Conservation (phyloP, 2,888 invertebrate species). For the Acleris holmiana region DNA sequence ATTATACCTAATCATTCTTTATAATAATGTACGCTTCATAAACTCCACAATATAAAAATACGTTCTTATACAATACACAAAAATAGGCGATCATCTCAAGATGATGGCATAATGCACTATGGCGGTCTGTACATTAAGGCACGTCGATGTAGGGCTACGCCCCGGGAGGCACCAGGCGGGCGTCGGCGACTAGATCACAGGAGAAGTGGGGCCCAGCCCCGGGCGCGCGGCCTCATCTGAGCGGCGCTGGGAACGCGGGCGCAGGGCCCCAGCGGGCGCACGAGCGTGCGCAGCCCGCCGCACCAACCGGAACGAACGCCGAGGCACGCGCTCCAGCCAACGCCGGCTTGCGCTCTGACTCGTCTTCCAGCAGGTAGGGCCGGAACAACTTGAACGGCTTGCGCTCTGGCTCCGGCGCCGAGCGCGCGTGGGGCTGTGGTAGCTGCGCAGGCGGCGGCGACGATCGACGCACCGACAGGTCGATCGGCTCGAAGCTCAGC, state of each 20-base stretch:
- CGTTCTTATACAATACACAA: conserved; percentile 78
- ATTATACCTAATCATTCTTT: conserved; percentile 65
- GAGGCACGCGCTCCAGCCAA: conserved; percentile 74
- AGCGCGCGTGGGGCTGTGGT: conserved; percentile 51
- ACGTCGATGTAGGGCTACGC: conserved; percentile 80
- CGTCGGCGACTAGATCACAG: conserved; percentile 83
- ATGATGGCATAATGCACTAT: conserved; percentile 81
- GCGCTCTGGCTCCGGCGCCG: conserved; percentile 62
- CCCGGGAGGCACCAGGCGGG: conserved; percentile 80
- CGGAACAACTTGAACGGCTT: conserved; percentile 91
- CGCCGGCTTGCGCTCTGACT: conserved; percentile 77
- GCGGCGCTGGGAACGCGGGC: conserved; percentile 81
- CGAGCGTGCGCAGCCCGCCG: conserved; percentile 73
- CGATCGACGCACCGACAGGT: conserved; percentile 66
- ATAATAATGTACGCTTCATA: conserved; percentile 79
- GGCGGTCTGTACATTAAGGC: conserved; percentile 81
- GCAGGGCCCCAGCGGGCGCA: conserved; percentile 81
- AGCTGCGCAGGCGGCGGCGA: conserved; percentile 68
- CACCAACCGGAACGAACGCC: conserved; percentile 78
- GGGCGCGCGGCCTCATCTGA: conserved; percentile 73
- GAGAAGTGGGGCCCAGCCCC: conserved; percentile 65
- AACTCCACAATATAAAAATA: conserved; percentile 82
- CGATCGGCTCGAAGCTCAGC: conserved; percentile 65
- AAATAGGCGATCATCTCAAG: conserved; percentile 75
- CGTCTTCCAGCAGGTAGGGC: conserved; percentile 89